Evolutionary conservation across 2,888 invertebrate genomes (phyloP), one percentile per base, ranked within the genome.

Genomic region (Aplocera efformata): DNA sequence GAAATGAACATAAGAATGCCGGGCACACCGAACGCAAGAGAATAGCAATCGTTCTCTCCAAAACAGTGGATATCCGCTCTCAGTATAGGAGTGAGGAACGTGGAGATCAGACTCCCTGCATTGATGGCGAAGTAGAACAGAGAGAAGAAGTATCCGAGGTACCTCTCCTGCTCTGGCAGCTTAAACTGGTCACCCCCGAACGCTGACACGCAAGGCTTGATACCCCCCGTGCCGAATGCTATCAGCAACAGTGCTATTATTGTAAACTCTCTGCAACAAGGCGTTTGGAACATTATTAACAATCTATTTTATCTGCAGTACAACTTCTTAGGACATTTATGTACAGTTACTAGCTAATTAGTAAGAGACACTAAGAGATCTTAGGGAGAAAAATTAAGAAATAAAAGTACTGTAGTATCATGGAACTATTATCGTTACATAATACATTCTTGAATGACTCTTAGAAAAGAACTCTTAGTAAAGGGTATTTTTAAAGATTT

Each of bases 111-210:
- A 53, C 96, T 96, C 6, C 98, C 98, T 0, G 93, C 92, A 75
- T 98, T 98, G 67, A 98, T 98, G 29, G 96, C 89, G 68, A 98
- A 96, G 84, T 98, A 98, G 77, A 98, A 98, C 1, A 98, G 82
- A 0, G 98, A 98, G 84, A 98, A 98, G 84, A 96, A 98, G 44
- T 91, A 92, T 8, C 93, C 92, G 44, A 98, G 83, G 67, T 95
- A 93, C 57, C 84, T 85, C 58, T 92, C 92, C 80, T 98, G 96
- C 52, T 94, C 92, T 0, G 95, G 95, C 31, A 95, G 58, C 31
- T 91, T 88, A 76, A 98, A 97, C 79, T 98, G 98, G 74, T 98
- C 98, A 0, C 98, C 98, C 0, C 98, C 98, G 73, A 98, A 98
- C 0, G 98, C 96, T 0, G 96, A 91, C 0, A 98, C 98, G 66